phyloP scores from a whole-genome alignment of 2,113 vertebrate genomes.

The Puffinus mauretanicus region DNA sequence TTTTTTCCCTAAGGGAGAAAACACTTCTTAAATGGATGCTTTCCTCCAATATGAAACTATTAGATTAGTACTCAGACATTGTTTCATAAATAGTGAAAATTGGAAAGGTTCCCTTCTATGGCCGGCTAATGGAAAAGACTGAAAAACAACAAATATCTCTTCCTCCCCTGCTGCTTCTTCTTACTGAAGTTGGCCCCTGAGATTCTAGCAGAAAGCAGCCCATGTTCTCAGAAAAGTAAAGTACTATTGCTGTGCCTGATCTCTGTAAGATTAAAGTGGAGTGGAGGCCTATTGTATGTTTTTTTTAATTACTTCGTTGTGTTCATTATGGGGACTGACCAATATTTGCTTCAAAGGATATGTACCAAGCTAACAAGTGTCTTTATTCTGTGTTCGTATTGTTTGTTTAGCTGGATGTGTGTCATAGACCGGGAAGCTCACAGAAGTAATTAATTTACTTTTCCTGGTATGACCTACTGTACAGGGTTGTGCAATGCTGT shows the following conservation, averaged over 20 bases:
- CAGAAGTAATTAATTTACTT: background rate
- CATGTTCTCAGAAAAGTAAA: background rate
- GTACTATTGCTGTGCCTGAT: background rate
- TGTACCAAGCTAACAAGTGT: background rate
- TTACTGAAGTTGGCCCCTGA: background rate
- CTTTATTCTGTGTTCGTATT: background rate
- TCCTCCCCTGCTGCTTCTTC: background rate
- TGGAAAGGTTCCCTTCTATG: background rate
- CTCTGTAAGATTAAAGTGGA: background rate
- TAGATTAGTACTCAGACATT: background rate
- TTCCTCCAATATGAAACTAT: background rate
- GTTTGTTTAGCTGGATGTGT: background rate
- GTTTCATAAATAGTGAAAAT: background rate
- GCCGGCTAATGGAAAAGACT: background rate
- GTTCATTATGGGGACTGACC: background rate
- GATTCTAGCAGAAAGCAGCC: background rate
- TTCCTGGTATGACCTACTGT: background rate
- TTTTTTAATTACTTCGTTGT: background rate
- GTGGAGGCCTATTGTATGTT: background rate
- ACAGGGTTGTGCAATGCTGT: background rate
- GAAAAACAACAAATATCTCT: background rate
- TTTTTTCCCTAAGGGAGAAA: background rate
- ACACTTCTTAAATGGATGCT: background rate
- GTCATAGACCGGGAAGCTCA: background rate
- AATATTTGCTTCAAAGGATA: background rate